These are phyloP conservation scores for Parazoanthus darwini DNA, from an alignment of 92 coral and sea anemone species.

Conservation along the genomic window DNA sequence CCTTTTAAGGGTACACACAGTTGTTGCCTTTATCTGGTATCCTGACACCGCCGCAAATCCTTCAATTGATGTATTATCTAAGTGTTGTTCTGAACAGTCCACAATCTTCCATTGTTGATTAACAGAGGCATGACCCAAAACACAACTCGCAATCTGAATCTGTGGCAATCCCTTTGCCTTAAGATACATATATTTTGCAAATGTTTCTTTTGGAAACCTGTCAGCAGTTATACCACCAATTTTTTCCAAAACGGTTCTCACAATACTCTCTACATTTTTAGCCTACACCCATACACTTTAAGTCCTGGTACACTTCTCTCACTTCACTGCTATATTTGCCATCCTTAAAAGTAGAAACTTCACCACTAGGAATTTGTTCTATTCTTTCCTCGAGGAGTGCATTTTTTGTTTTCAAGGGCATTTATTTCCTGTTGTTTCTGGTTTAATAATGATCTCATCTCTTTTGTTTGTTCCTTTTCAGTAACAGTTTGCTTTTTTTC, in stretches of 20 bases:
- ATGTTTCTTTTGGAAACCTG: conserved; percentile 45
- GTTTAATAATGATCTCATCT: conserved; percentile 28
- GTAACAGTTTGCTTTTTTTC: neutral
- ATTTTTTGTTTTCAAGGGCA: conserved; percentile 17
- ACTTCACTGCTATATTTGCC: conserved; percentile 32
- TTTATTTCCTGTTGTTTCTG: conserved; percentile 30
- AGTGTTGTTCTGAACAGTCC: too few species aligned
- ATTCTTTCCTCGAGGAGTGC: conserved; percentile 38
- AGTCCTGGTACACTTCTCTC: conserved; percentile 29
- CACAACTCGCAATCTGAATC: conserved; percentile 22
- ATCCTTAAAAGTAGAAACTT: conserved; percentile 24
- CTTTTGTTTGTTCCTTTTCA: conserved; percentile 1
- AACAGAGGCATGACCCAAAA: too few species aligned
- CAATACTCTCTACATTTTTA: conserved; percentile 38
- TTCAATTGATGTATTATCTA: too few species aligned
- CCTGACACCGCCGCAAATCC: too few species aligned
- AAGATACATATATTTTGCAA: conserved; percentile 39
- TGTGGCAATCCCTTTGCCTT: conserved; percentile 44
- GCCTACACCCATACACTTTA: conserved; percentile 43
- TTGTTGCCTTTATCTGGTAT: too few species aligned
- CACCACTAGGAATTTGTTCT: conserved; percentile 2
- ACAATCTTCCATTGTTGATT: too few species aligned
- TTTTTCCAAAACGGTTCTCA: conserved; percentile 31
- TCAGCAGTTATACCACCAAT: conserved; percentile 29
- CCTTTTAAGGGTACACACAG: too few species aligned